Evolutionary conservation across 2,113 vertebrate species (phyloP).

Genomic region (Bubalus kerabau): DNA sequence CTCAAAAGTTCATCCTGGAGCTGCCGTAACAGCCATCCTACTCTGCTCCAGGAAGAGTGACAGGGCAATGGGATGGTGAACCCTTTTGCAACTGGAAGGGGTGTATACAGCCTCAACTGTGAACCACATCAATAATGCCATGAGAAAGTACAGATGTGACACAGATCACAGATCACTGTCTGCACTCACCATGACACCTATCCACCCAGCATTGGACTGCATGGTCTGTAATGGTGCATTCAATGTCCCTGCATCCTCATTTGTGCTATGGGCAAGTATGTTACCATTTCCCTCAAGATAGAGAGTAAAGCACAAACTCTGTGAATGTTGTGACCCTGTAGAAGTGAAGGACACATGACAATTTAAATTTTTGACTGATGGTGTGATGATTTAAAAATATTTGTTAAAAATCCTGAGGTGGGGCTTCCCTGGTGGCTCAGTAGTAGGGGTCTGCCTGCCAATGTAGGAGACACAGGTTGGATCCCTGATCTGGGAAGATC

Average conservation of each 20-base stretch:
- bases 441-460: neutral
- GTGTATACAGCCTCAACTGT: neutral
- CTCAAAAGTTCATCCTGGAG: neutral
- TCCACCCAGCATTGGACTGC: neutral
- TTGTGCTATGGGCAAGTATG: neutral
- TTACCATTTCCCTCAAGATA: neutral
- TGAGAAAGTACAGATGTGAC: neutral
- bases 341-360: neutral
- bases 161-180: neutral
- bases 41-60: neutral
- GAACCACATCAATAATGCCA: neutral
- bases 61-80: neutral
- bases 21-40: neutral
- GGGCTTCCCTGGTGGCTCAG: neutral
- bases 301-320: neutral
- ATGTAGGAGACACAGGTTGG: neutral
- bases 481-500: neutral
- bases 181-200: neutral
- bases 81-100: neutral
- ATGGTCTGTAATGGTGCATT: neutral
- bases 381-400: neutral
- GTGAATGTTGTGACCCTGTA: neutral
- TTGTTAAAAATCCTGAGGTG: neutral
- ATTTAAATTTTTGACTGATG: neutral
- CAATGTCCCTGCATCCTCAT: neutral